Evolutionary conservation across 2,888 invertebrate species (phyloP), one percentile per base, ranked within the genome.

Genomic region (Tinea pellionella): DNA sequence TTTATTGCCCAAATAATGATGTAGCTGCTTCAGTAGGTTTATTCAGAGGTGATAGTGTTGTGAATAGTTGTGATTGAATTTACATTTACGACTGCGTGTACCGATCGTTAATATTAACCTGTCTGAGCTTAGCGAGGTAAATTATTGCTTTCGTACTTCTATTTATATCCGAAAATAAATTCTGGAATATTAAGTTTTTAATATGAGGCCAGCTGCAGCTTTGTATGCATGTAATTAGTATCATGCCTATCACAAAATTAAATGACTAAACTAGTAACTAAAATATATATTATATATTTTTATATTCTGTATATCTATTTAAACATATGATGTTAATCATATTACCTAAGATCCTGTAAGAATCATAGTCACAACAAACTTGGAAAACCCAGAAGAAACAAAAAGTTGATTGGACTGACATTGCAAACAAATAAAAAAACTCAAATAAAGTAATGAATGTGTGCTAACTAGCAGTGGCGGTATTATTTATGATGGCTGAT

Each of bases 391-490:
- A n/a, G 6, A 8, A 2, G 9, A 47, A 47, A 47, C 47, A 6
- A 47, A 47, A 47, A 47, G 47, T 47, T 47, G 47, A 47, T 47
- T 42, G 42, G 13, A 42, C 42, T n/a, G 42, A 42, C 42, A 42
- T 13, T 13, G 13, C n/a, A n/a, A 19, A 53, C n/a, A 12, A n/a
- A 53, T 13, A 53, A 24, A 53, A 24, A 12, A 53, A 16, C 19
- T 32, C 15, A 16, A 60, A 62, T 60, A 64, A 56, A 53, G 61
- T 57, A 66, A 74, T 86, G 84, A 85, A 86, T 84, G 77, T 80
- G 75, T 74, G 74, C 81, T 85, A 85, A 86, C 86, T 80, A 86
- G 81, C 74, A 66, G 77, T 80, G 80, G 80, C 80, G 76, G 76
- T 71, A 75, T 85, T 83, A 84, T 84, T 83, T 83, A 86, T 85